Evolutionary conservation across 1,140 invertebrate genomes (phyloP), one percentile per base, ranked within the genome.

Genomic region (Lucilia cuprina): DNA sequence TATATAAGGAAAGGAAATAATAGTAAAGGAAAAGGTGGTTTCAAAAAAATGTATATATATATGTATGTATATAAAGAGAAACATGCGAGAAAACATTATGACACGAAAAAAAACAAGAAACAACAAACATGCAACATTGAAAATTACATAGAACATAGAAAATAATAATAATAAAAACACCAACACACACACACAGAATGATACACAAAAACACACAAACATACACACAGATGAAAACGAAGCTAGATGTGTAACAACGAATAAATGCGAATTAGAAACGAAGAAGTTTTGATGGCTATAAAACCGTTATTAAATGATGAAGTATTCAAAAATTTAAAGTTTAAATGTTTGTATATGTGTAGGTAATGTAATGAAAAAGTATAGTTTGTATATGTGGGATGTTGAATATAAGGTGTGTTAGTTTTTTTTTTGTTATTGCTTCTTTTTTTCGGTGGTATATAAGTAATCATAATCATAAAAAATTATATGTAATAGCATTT

Each of bases 51-150:
- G 3, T 30, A 30, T 30, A 3, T 78, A 41, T 41, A 41, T 41
- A 1, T 30, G 3, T 30, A 30, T 30, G 25, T 78, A 41, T 41
- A 41, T 41, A 41, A 41, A 49, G 77, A 50, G 47, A 49, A 49
- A 25, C 41, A 80, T 80, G 77, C 77, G 47, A 80, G 77, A 25
- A 50, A 80, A 49, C 77, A 80, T 80, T 80, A 80, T 80, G 77
- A 80, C 77, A 70, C 65, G 65, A 60, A 60, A 60, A 30, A 30
- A 30, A 30, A n/a, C n/a, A 30, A 30, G 25, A 30, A 60, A 78
- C 75, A 78, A 80, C 77, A 80, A 80, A 80, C 77, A 80, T 80
- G 77, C 77, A 80, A 80, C 41, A 80, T 49, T 49, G 77, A 80
- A 30, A 80, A 80, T 49, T 49, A 80, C 65, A 25, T 70, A 70